These are phyloP conservation scores for Thera britannica DNA, from an alignment of 2,888 invertebrate genomes.

Conservation along the genomic window DNA sequence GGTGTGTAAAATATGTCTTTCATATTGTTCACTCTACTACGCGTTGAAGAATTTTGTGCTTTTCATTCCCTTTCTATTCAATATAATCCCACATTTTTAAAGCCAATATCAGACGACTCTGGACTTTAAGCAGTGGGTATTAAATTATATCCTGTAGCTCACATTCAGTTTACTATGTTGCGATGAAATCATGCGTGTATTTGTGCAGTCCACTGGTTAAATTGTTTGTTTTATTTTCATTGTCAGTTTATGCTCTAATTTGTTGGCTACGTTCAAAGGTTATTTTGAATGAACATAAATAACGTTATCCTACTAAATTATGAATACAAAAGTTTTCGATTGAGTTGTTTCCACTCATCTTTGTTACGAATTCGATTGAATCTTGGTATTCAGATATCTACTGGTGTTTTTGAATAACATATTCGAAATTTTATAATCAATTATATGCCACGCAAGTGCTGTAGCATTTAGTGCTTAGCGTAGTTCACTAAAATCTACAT, in stretches of 20 bases:
- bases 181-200: conserved; percentile 21
- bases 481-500: too few species aligned
- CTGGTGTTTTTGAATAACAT: too few species aligned
- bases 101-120: too few species aligned
- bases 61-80: neutral
- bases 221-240: conserved; percentile 18
- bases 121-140: neutral
- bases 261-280: conserved; percentile 5
- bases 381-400: too few species aligned
- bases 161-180: conserved; percentile 2
- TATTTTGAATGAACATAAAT: conserved; percentile 5
- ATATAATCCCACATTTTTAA: neutral
- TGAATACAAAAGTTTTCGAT: too few species aligned
- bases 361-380: too few species aligned
- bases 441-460: too few species aligned
- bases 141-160: neutral
- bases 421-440: too few species aligned
- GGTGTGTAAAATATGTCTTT: conserved; percentile 48
- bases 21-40: conserved; percentile 7
- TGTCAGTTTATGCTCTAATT: conserved; percentile 8
- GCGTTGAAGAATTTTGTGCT: neutral
- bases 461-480: too few species aligned
- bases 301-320: neutral
- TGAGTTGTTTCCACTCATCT: too few species aligned
- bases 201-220: neutral